A percentile compares a stretch with the other conserved stretches of the same genome.
phyloP scores from a whole-genome alignment of 2,113 vertebrate genomes.

The Ariopsis seemanni region DNA sequence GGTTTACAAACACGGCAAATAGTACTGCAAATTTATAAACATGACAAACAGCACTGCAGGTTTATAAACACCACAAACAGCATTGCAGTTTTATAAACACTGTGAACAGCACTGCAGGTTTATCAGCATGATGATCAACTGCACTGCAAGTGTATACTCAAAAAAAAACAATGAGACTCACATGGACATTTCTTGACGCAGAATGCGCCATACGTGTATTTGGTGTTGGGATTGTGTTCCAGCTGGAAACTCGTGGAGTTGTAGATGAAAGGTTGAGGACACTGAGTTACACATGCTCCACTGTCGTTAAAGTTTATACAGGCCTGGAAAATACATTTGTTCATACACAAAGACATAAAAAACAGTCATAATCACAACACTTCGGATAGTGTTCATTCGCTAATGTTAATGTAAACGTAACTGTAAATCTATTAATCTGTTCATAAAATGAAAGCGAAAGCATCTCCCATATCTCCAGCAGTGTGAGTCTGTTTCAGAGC shows the following conservation, averaged over 20 bases:
- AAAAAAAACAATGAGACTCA: conserved; percentile 63
- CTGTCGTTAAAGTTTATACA: conserved; percentile 99
- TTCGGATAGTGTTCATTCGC: no score
- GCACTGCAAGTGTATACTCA: neutral
- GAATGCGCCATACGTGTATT: conserved; percentile 97
- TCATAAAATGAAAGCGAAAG: no score
- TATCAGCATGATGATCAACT: neutral
- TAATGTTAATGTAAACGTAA: no score
- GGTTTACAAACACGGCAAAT: no score
- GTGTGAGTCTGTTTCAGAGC: no score
- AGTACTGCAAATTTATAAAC: neutral
- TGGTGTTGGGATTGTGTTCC: conserved; percentile 92
- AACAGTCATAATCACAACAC: neutral
- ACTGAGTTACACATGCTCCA: conserved; percentile 93
- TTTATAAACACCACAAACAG: neutral
- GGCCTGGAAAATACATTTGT: conserved; percentile 72
- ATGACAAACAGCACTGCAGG: neutral
- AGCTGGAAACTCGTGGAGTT: conserved; percentile 94
- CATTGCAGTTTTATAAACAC: neutral
- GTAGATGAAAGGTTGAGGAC: conserved; percentile 95
- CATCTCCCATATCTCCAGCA: no score
- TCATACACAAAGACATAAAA: neutral
- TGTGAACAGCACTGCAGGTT: neutral
- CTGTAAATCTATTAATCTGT: no score
- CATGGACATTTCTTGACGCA: conserved; percentile 98